Percentiles rank a stretch among this genome's conserved stretches.
These are phyloP conservation scores for Tinamus guttatus DNA, from an alignment of 2,113 vertebrate species.

Conservation along the genomic window DNA sequence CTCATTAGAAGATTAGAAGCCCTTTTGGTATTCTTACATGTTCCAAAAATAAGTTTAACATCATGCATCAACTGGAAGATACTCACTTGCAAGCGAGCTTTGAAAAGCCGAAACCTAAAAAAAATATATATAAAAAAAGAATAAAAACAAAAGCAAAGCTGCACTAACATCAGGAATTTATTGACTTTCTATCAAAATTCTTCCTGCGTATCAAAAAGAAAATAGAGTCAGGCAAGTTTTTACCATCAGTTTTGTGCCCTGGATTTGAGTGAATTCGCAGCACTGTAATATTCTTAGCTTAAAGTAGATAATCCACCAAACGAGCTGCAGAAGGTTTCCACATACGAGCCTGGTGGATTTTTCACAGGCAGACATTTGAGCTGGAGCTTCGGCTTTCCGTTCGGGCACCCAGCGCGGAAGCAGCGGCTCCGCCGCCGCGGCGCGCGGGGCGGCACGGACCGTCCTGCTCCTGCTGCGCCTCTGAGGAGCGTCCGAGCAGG, in stretches of 20 bases:
- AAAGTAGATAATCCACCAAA: not conserved
- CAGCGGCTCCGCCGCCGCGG: not conserved
- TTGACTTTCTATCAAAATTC: not conserved
- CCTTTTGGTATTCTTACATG: constrained; percentile 3
- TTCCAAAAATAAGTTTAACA: constrained; percentile 56
- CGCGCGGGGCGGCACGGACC: rapidly evolving
- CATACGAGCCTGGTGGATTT: not conserved
- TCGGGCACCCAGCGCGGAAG: rapidly evolving
- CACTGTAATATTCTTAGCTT: not conserved
- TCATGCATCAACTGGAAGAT: constrained; percentile 2
- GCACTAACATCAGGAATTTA: not conserved
- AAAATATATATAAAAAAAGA: not conserved
- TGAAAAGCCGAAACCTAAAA: not conserved
- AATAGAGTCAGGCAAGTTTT: not conserved
- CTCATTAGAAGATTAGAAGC: constrained; percentile 43
- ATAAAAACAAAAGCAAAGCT: not conserved
- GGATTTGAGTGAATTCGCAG: not conserved
- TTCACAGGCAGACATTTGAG: not conserved
- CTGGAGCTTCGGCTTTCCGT: not conserved
- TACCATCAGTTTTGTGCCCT: not conserved
- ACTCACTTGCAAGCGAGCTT: not conserved
- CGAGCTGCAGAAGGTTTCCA: not conserved
- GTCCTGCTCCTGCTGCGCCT: not conserved
- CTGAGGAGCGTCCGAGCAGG: not conserved
- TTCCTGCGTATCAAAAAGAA: not conserved